Evolutionary conservation across 2,797 vertebrate genomes (phyloP).

Genomic region (Eutrigla gurnardus): DNA sequence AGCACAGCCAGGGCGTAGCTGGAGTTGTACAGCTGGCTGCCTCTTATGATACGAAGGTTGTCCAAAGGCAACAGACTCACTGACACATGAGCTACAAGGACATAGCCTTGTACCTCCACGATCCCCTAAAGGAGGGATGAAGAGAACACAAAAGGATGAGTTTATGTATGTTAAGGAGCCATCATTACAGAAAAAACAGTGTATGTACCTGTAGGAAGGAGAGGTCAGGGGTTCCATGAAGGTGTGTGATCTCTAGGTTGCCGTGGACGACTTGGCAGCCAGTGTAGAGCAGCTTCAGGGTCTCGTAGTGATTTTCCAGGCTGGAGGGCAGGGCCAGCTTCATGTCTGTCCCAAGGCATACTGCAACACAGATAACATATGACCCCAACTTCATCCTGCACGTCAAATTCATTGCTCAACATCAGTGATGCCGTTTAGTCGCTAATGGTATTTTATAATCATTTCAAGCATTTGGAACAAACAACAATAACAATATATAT

Average conservation of each 20-base stretch:
- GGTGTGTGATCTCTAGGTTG: constrained; percentile 96
- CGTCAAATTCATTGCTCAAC: not conserved
- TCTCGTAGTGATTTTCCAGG: constrained; percentile 92
- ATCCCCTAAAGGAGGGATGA: constrained; percentile 76
- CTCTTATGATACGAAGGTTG: constrained; percentile 93
- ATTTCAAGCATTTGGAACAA: not conserved
- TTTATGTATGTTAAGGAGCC: no score
- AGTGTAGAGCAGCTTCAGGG: constrained; percentile 90
- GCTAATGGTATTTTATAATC: not conserved
- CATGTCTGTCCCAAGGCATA: constrained; percentile 97
- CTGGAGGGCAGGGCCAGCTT: constrained; percentile 92
- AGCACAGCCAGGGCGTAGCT: constrained; percentile 90
- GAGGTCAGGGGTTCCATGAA: constrained; percentile 87
- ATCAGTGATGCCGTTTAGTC: not conserved
- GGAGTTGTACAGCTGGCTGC: constrained; percentile 93
- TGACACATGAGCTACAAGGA: constrained; percentile 90
- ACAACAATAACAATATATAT: not conserved
- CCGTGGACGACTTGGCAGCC: constrained; percentile 96
- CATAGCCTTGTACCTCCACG: constrained; percentile 97
- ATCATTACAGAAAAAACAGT: not conserved
- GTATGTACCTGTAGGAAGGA: constrained; percentile 90
- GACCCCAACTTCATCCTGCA: not conserved
- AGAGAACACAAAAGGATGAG: not conserved
- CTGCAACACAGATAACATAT: constrained; percentile 75
- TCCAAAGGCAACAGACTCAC: constrained; percentile 87